phyloP scores from a whole-genome alignment of 1,140 invertebrate species.

The Zophobas morio region DNA sequence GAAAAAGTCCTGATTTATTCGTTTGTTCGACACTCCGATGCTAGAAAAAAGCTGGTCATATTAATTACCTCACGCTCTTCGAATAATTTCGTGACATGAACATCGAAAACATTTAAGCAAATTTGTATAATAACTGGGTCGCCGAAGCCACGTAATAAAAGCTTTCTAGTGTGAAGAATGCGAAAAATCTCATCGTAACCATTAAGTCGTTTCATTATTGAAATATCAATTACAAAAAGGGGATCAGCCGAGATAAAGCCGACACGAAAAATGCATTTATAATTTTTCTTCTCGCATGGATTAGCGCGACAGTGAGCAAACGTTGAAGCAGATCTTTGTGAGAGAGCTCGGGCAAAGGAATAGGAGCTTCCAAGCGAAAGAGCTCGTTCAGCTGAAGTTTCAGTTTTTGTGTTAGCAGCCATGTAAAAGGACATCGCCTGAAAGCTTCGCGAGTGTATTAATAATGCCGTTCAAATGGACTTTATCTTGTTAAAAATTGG shows the following conservation, averaged over 20 bases:
- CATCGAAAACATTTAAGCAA: neutral
- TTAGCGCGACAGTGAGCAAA: conserved; percentile 42
- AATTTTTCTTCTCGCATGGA: conserved; percentile 52
- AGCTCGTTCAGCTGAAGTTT: conserved; percentile 39
- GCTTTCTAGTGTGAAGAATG: neutral
- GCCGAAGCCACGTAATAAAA: neutral
- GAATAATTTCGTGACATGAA: conserved; percentile 1
- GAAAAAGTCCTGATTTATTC: neutral
- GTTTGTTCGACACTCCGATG: neutral
- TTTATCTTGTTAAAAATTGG: conserved; percentile 56
- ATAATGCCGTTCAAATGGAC: conserved; percentile 50
- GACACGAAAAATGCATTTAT: conserved; percentile 54
- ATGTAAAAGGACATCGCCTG: conserved; percentile 53
- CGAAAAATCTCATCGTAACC: conserved; percentile 38
- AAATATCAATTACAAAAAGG: conserved; percentile 41
- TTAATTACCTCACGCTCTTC: neutral
- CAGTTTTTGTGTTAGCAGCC: conserved; percentile 48
- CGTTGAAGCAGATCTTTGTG: conserved; percentile 45
- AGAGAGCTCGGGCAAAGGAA: conserved; percentile 32
- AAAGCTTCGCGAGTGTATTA: conserved; percentile 54
- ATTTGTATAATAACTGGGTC: neutral
- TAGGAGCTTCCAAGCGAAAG: conserved; percentile 43
- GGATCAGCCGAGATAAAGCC: conserved; percentile 17
- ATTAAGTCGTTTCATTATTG: conserved; percentile 51
- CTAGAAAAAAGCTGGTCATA: neutral